Base-by-base conservation (phyloP, 2,888 invertebrate species). In the Gibbula magus region DNA sequence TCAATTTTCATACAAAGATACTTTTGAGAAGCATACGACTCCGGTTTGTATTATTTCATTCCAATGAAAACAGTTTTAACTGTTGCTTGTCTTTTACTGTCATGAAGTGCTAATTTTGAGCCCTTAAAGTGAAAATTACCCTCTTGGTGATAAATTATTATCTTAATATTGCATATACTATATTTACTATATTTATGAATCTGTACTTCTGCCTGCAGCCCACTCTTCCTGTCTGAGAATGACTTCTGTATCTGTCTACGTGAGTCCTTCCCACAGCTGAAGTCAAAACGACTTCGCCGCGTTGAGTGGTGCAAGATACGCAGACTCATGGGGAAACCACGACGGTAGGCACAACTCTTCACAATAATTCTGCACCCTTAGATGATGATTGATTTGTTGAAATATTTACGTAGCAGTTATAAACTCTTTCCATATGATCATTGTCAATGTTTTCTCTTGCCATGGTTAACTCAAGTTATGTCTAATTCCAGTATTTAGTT, bases 281-380 rank as follows among this genome's bases (percentile, higher is more conserved):
- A 96, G 91, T 96, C 96, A 35, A 95, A 96, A 8, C 96, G 96
- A 89, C 93, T 99, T 82, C 96, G 96, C 0, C 95, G 98, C 87
- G 95, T 96, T 2, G 98, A 99, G 92, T 99, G 99, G 99, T 96
- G 97, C 77, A 97, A 97, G 93, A 96, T 99, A 80, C 94, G 99
- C 79, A 94, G 98, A 84, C 95, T 98, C 94, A 98, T 99, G 97
- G 99, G 99, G 0, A 99, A 99, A 91, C 99, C 99, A 0, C 94
- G 99, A 75, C 95, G 99, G 90, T 99, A 97, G 93, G 70, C 10
- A 4, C 4, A 13, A 45, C 45, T 45, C 10, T 35, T 35, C 35
- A 35, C 35, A 35, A 35, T 35, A 35, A 35, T 3, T 7, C 35
- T 35, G 7, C 4, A 35, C 54, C 4, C 16, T 10, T 70, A 35